These are phyloP conservation scores for Chymomyza amoena DNA, from an alignment of 2,888 invertebrate species.

Conservation along the genomic window DNA sequence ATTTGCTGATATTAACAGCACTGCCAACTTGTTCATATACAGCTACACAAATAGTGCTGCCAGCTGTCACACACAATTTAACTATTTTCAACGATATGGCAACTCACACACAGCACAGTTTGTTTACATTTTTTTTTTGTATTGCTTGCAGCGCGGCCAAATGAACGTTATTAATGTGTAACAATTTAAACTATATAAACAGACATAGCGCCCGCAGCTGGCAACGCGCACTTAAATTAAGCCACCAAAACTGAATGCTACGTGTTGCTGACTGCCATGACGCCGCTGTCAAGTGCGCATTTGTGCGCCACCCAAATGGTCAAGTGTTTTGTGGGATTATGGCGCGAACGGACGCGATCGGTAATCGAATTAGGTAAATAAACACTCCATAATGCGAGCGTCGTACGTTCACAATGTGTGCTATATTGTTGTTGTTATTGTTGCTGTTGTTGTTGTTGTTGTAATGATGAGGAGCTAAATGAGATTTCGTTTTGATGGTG, in stretches of 20 bases:
- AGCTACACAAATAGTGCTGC: not conserved
- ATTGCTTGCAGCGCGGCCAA: not conserved
- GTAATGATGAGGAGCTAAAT: constrained; percentile 65
- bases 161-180: not conserved
- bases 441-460: not conserved
- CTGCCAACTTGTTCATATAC: not conserved
- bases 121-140: not conserved
- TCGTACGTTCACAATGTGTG: constrained; percentile 62
- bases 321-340: constrained; percentile 68
- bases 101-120: not conserved
- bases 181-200: not conserved
- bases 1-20: not conserved
- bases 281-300: constrained; percentile 1
- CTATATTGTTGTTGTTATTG: constrained; percentile 10
- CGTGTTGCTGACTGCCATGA: constrained; percentile 32
- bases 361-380: constrained; percentile 74
- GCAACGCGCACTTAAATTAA: constrained; percentile 43
- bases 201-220: constrained; percentile 24
- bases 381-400: constrained; percentile 69
- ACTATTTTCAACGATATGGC: not conserved
- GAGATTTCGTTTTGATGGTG: constrained; percentile 69
- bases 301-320: constrained; percentile 69
- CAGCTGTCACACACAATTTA: not conserved
- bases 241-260: constrained; percentile 53
- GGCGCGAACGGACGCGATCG: constrained; percentile 69